Base-by-base conservation (phyloP, 2,113 vertebrate genomes). In the Tragelaphus scriptus region DNA sequence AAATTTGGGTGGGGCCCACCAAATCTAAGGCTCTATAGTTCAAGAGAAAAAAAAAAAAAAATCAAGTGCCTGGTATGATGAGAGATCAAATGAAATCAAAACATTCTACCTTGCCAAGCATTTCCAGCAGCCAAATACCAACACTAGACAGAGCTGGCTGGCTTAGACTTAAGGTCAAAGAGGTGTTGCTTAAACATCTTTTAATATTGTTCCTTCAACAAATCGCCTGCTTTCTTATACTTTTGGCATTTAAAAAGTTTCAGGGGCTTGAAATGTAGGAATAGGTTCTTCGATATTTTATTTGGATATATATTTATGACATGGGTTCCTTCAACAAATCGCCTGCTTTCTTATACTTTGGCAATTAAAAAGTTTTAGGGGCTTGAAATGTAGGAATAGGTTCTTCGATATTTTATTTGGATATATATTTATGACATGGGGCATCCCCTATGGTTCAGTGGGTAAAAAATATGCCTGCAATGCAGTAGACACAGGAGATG, bases 61-160 rank as follows among this genome's bases (percentile, higher is more conserved):
- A 85, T 91, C 88, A 93, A 75, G 85, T 56, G 71, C 19, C 32
- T 30, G 16, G 17, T 56, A 56, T 58, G 79, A 94, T 65, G 92
- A 71, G 61, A 92, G 87, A 97, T 95, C 95, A 97, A 96, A 97
- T 97, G 53, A 91, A 97, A 97, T n/a, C 85, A 89, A 95, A 93
- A 96, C 63, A 97, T 15, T 49, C 49, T 44, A 21, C 80, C 68
- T 36, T 90, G 92, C 95, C 97, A 97, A 90, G 32, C n/a, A 7
- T 71, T 93, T 81, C 88, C n/a, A 94, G 47, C 17, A 75, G 94
- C 86, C 95, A 96, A 91, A 84, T 59, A 53, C 71, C 81, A 32
- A 61, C 30, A 75, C 79, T n/a, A 16, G 82, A 75, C 14, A 6
- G 17, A 95, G 56, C 63, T 58, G 17, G 65, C 30, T 53, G 93